Evolutionary conservation across 2,888 invertebrate genomes (phyloP), one percentile per base, ranked within the genome.

Genomic region (Platycheirus rosarum): DNA sequence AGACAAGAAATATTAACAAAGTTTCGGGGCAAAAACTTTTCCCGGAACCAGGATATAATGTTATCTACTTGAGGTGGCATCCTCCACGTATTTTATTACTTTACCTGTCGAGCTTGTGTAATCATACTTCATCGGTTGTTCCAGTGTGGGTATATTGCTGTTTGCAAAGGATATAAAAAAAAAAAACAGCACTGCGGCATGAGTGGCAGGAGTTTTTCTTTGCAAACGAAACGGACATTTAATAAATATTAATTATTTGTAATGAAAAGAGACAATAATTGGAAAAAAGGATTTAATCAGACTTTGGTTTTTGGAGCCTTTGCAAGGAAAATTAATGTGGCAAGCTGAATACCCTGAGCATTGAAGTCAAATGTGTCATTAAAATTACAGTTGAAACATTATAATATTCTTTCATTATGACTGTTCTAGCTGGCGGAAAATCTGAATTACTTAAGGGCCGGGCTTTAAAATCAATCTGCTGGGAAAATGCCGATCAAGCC

Each of bases 1-100:
- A 48, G 70, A 23, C 40, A 62, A 82, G 76, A 76, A 76, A 71
- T 71, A 82, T 82, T 42, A 71, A 55, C 80, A 71, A 68, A 82
- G 80, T 82, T 82, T 76, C 77, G 8, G 53, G 57, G 35, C 48
- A 62, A 62, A 66, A 76, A 68, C 35, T 68, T 68, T 68, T 53
- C 32, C 60, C 53, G 49, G 18, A 62, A 49, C 20, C 62, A 37
- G 69, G 55, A 69, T 49, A 79, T 69, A 74, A 69, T 79, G 75
- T 75, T 79, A 79, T 74, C 75, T 79, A 37, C 63, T 42, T 46
- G 55, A 35, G 60, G 73, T 62, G 53, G 73, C 53, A 62, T 69
- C 68, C 63, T 55, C 68, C 63, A 63, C 74, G 74, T 79, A 74
- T 68, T 62, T 62, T 57, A 75, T 79, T 65, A 65, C 57, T 57